Percentiles rank a stretch among this genome's conserved stretches.
Evolutionary conservation across 2,113 vertebrate genomes (phyloP).

Genomic region (Forbesichthys agassizii): DNA sequence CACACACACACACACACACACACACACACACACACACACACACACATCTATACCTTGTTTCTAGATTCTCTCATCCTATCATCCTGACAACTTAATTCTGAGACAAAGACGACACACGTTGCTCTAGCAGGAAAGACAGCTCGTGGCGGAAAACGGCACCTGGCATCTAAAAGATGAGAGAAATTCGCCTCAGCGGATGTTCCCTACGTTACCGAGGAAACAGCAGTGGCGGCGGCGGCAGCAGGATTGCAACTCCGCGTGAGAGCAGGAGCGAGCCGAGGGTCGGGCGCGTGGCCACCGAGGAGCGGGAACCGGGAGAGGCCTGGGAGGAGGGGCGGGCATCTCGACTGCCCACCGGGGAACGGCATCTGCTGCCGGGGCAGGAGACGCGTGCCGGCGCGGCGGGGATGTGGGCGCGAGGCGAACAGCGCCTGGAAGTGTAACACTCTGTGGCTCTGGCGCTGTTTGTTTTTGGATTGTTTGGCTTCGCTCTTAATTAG

Average conservation of each 20-base stretch:
- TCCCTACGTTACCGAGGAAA: constrained; percentile 63
- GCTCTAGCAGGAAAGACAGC: constrained; percentile 29
- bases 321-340: constrained; percentile 64
- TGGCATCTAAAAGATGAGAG: constrained; percentile 76
- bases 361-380: constrained; percentile 66
- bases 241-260: constrained; percentile 31
- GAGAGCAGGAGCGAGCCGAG: constrained; percentile 48
- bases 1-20: constrained; percentile 2
- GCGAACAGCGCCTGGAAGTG: constrained; percentile 61
- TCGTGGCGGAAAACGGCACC: constrained; percentile 42
- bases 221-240: constrained; percentile 22
- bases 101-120: constrained; percentile 47
- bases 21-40: constrained; percentile 7
- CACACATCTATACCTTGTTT: neutral
- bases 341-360: constrained; percentile 60
- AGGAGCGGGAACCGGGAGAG: constrained; percentile 62
- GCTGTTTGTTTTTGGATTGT: constrained; percentile 36
- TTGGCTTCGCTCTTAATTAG: constrained; percentile 54
- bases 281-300: constrained; percentile 64
- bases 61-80: neutral
- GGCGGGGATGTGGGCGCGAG: constrained; percentile 53
- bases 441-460: constrained; percentile 63
- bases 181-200: constrained; percentile 62
- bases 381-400: constrained; percentile 58
- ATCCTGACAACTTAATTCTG: constrained; percentile 15